phyloP scores from a whole-genome alignment of 2,797 vertebrate species.

The Odontamblyopus rebecca region DNA sequence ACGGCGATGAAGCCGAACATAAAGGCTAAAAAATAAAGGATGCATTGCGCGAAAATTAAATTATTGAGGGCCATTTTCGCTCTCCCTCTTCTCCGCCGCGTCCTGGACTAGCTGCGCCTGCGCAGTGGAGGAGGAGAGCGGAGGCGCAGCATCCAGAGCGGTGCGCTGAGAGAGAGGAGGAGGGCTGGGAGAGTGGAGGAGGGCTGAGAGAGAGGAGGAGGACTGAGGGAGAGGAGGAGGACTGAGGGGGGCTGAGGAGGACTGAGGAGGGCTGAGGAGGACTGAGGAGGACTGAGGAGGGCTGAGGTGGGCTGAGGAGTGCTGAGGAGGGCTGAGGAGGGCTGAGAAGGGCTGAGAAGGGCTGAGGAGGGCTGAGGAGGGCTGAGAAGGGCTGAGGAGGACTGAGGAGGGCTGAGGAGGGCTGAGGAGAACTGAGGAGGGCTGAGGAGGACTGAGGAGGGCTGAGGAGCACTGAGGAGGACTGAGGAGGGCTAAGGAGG shows the following conservation, averaged over 20 bases:
- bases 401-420: neutral
- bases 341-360: too few species aligned
- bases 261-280: neutral
- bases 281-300: too few species aligned
- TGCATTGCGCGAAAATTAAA: constrained; percentile 90
- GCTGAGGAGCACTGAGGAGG: too few species aligned
- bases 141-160: constrained; percentile 57
- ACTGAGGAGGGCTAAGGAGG: neutral
- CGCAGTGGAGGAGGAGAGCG: constrained; percentile 66
- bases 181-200: too few species aligned
- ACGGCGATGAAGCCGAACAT: constrained; percentile 91
- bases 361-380: too few species aligned
- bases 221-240: neutral
- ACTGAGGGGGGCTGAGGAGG: neutral
- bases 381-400: neutral
- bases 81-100: constrained; percentile 47
- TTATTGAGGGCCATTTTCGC: constrained; percentile 87
- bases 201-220: neutral
- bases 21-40: constrained; percentile 90
- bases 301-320: too few species aligned
- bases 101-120: constrained; percentile 68
- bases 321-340: too few species aligned
- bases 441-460: neutral
- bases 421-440: neutral
- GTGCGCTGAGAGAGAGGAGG: constrained; percentile 9